Evolutionary conservation across 2,113 vertebrate species (phyloP), one percentile per base, ranked within the genome.

Genomic region (Anas platyrhynchos): DNA sequence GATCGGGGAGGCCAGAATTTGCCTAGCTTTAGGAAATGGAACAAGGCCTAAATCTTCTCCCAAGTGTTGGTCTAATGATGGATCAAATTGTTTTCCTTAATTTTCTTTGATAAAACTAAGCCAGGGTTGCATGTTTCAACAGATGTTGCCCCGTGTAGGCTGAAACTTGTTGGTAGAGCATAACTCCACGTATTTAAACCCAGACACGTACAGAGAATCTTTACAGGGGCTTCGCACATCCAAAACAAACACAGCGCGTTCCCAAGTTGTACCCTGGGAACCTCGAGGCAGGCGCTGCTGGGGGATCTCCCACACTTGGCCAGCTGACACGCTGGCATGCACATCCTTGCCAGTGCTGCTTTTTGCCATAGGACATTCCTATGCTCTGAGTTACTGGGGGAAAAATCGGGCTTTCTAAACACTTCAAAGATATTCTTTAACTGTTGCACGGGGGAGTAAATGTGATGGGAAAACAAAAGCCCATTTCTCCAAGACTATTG

Each of bases 321-420:
- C 95, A 89, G 91, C 91, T 91, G 89, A 96, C 91, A 95, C 87
- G 82, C 84, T 95, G 96, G 91, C 91, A 96, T 36, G 77, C 31
- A 2, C 75, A 91, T 80, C 89, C 91, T 68, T 91, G 91, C 90
- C 95, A 96, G 91, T 11, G 75, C 79, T 91, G 27, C 91, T 67
- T 81, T 81, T 13, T 95, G 94, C 94, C 96, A 93, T 79, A 87
- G 91, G 67, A 97, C 92, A 94, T 96, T 96, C 96, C 95, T 92
- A 20, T 59, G 88, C 78, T 91, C 85, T 96, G 93, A 96, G 89
- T 95, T 96, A 77, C 48, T 22, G n/a, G 75, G 85, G 86, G 88
- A 92, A 96, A 95, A 91, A 82, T 18, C 56, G 46, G 63, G 68
- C 82, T 94, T 88, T 86, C 84, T 95, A 38, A 94, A 90, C 59